Percentiles rank a stretch among this genome's conserved stretches.
Conservation (phyloP, 2,113 vertebrate species). For the Chaetodon trifascialis region DNA sequence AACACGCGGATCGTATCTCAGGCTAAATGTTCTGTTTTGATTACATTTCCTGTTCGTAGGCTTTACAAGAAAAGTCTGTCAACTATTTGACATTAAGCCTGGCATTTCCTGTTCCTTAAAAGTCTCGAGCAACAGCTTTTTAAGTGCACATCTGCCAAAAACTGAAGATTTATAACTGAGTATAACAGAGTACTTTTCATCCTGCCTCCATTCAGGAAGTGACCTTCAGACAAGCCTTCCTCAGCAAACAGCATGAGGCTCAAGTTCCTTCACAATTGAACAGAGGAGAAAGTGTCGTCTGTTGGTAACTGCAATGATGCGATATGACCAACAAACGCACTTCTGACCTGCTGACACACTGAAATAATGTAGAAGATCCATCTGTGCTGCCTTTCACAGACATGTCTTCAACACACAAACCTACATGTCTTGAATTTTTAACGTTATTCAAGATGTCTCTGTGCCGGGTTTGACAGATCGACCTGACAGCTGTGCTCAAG, state of each 20-base stretch:
- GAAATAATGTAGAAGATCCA: background rate
- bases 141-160: background rate
- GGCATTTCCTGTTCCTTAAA: background rate
- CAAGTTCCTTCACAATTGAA: background rate
- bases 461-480: background rate
- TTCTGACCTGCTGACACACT: background rate
- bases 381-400: background rate
- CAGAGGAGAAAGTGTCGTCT: background rate
- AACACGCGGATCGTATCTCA: background rate
- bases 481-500: background rate
- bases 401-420: background rate
- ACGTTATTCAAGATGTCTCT: background rate
- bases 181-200: background rate
- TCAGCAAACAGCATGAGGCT: background rate
- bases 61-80: background rate
- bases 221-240: background rate
- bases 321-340: background rate
- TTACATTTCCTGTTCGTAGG: background rate
- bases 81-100: background rate
- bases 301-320: background rate
- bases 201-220: background rate
- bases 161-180: background rate
- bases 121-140: background rate
- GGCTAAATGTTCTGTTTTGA: background rate
- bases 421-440: background rate